These are phyloP conservation scores for Helicoverpa armigera DNA, from an alignment of 1,140 invertebrate species.

Conservation along the genomic window DNA sequence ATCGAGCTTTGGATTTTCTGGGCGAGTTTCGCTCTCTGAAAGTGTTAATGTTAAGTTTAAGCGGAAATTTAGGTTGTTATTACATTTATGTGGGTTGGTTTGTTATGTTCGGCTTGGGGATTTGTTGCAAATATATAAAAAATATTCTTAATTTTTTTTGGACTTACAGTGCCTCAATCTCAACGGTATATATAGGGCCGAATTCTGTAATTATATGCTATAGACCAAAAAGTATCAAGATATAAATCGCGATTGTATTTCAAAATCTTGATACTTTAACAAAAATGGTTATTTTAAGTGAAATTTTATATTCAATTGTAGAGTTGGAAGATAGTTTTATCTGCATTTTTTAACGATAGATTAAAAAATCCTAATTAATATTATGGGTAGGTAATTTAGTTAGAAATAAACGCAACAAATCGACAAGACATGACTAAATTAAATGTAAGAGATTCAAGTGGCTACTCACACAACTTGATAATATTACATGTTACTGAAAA, in stretches of 20 bases:
- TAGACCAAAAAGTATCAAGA: too few relatives aligned
- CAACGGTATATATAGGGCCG: too few relatives aligned
- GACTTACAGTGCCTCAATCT: too few relatives aligned
- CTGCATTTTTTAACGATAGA: too few relatives aligned
- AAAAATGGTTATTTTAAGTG: too few relatives aligned
- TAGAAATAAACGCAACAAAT: conserved; percentile 2
- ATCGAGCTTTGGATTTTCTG: conserved; percentile 74
- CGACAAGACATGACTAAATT: neutral
- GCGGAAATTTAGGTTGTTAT: conserved; percentile 56
- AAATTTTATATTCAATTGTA: too few relatives aligned
- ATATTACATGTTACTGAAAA: neutral
- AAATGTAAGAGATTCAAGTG: neutral
- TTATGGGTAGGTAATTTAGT: too few relatives aligned
- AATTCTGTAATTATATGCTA: too few relatives aligned
- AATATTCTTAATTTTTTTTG: neutral
- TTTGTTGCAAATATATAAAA: neutral
- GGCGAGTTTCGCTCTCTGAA: conserved; percentile 81
- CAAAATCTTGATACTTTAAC: too few relatives aligned
- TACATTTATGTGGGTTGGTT: neutral
- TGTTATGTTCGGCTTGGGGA: neutral
- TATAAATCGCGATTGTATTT: too few relatives aligned
- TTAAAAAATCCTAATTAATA: too few relatives aligned
- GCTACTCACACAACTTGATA: neutral
- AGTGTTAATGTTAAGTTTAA: conserved; percentile 52
- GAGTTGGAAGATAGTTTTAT: too few relatives aligned